phyloP scores from a whole-genome alignment of 2,888 invertebrate genomes.

The Cryptus armator region DNA sequence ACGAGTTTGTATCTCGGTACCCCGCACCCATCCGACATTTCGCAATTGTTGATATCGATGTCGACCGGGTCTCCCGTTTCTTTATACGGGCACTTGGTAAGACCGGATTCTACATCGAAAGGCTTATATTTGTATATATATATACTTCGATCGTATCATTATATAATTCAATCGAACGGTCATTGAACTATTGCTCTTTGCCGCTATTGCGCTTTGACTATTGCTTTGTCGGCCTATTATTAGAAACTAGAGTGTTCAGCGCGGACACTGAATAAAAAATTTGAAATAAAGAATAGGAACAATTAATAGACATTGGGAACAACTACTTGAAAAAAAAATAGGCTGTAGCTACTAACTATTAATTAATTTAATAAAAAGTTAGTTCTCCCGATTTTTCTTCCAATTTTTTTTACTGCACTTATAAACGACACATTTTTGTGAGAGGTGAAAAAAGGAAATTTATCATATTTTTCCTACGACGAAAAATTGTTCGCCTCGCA shows the following conservation, averaged over 20 bases:
- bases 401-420: too few relatives aligned
- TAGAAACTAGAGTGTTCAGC: background rate
- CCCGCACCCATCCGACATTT: constrained; percentile 41
- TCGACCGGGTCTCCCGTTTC: constrained; percentile 63
- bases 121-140: constrained; percentile 8
- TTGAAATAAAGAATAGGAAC: background rate
- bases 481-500: constrained; percentile 20
- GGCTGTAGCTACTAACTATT: background rate
- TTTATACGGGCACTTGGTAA: constrained; percentile 40
- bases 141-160: constrained; percentile 19
- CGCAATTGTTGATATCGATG: constrained; percentile 68
- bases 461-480: constrained; percentile 27
- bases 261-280: background rate
- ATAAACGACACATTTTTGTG: background rate
- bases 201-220: too few relatives aligned
- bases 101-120: constrained; percentile 63
- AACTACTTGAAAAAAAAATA: background rate
- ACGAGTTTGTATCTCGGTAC: constrained; percentile 51
- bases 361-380: too few relatives aligned
- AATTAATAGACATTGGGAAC: background rate
- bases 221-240: constrained; percentile 3
- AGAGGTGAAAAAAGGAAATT: constrained; percentile 23
- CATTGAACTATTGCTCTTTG: constrained; percentile 36
- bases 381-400: too few relatives aligned
- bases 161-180: constrained; percentile 63